Base-by-base conservation (phyloP, 2,888 invertebrate genomes). In the Cordilura impudica region DNA sequence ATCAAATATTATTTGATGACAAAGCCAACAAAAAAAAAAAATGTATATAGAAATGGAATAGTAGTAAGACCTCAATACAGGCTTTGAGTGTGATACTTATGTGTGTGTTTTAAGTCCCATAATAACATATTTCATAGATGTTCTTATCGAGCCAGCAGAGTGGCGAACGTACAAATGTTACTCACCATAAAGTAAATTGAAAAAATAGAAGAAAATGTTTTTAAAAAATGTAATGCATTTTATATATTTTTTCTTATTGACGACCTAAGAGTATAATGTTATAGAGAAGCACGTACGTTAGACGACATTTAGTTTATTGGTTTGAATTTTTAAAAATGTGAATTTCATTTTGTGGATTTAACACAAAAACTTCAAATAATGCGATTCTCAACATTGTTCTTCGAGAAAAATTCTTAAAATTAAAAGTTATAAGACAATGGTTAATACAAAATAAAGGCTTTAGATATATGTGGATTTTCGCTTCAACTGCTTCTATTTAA, bases 1-100 rank as follows among this genome's bases (percentile, higher is more conserved):
- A 54, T 67, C 74, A 74, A 74, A 74, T 67, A 49, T 35, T 47
- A 23, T 54, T 74, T 47, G 29, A 31, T 29, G 53, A 45, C 26
- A 29, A 51, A 51, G 23, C n/a, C 26, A 23, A 1, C 2, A 51
- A 31, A 14, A 21, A 31, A 26, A 31, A 6, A 26, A 5, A 0
- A 35, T 29, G 29, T 29, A 5, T 29, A 31, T 10, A 6, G 35
- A 23, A 10, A 21, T 39, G 18, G 39, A 66, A n/a, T 1, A 14
- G 10, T 49, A 19, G 19, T 19, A 4, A 4, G 18, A 60, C n/a
- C 14, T 49, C 12, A 21, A 21, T 14, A 51, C 51, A 14, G 21
- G n/a, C 26, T 39, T 16, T 39, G 12, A 14, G 23, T 16, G 14
- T 7, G 0, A 14, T 2, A 23, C 7, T 39, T 6, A 18, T 18